A percentile compares a stretch with the other conserved stretches of the same genome.
These are phyloP conservation scores for Hemaris fuciformis DNA, from an alignment of 2,888 invertebrate genomes.

Conservation along the genomic window DNA sequence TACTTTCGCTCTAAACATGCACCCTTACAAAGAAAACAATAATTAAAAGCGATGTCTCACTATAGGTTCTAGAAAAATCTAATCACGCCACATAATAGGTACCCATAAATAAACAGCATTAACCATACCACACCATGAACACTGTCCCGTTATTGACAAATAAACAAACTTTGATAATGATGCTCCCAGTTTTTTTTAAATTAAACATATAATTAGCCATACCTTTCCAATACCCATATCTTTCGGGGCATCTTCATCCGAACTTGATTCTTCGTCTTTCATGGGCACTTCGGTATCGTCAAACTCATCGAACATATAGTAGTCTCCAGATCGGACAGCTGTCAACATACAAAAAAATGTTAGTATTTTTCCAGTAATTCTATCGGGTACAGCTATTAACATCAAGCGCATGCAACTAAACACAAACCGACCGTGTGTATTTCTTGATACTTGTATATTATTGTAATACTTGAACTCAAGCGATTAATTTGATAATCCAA, in stretches of 20 bases:
- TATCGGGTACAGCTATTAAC: neutral
- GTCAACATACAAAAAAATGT: constrained; percentile 38
- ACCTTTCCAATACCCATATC: constrained; percentile 82
- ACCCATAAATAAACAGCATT: neutral
- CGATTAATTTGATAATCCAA: neutral
- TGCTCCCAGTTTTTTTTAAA: neutral
- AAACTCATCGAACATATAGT: constrained; percentile 99
- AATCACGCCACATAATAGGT: neutral
- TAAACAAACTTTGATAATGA: neutral
- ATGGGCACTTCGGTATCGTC: constrained; percentile 90
- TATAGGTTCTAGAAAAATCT: neutral
- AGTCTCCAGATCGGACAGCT: constrained; percentile 99
- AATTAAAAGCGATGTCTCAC: neutral
- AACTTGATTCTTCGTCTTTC: constrained; percentile 81
- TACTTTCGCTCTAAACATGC: neutral
- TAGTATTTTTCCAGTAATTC: neutral
- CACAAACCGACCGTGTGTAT: neutral
- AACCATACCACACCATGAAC: neutral
- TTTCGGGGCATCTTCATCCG: constrained; percentile 77
- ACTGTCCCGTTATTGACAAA: neutral
- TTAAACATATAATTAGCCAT: constrained; percentile 22
- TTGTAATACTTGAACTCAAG: neutral
- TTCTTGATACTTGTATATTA: neutral
- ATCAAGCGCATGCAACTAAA: neutral
- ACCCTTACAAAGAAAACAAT: neutral